These are phyloP conservation scores for Eonycteris spelaea DNA, from an alignment of 2,113 vertebrate genomes.

Conservation along the genomic window DNA sequence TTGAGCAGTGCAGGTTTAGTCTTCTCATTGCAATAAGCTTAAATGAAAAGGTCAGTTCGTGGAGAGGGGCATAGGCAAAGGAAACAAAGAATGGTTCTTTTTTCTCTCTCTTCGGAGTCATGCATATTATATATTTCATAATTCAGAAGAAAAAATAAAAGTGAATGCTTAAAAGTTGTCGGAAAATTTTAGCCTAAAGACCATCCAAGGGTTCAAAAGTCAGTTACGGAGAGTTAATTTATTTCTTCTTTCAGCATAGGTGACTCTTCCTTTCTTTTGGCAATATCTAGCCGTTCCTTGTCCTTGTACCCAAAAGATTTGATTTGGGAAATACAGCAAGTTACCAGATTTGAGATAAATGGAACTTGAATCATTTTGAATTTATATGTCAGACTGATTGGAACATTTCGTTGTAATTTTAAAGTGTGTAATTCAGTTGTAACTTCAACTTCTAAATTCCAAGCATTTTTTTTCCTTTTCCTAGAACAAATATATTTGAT, in stretches of 20 bases:
- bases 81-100: background rate
- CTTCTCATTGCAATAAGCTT: background rate
- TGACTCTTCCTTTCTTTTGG: background rate
- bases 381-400: background rate
- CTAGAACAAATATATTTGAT: background rate
- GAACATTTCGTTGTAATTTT: background rate
- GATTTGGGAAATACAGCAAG: background rate
- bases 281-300: background rate
- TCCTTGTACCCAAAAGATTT: background rate
- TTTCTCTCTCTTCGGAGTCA: background rate
- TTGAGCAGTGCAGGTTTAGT: background rate
- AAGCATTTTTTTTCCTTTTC: background rate
- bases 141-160: constrained; percentile 25
- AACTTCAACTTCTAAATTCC: constrained; percentile 11
- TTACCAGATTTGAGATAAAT: background rate
- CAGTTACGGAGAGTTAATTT: background rate
- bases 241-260: background rate
- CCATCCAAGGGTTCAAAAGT: background rate
- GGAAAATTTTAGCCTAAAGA: background rate
- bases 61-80: background rate
- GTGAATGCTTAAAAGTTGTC: background rate
- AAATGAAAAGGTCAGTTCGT: background rate
- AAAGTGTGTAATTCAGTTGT: background rate
- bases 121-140: background rate
- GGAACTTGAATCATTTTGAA: constrained; percentile 5